phyloP scores from a whole-genome alignment of 1,140 invertebrate species.

The Drosophila trapezifrons region DNA sequence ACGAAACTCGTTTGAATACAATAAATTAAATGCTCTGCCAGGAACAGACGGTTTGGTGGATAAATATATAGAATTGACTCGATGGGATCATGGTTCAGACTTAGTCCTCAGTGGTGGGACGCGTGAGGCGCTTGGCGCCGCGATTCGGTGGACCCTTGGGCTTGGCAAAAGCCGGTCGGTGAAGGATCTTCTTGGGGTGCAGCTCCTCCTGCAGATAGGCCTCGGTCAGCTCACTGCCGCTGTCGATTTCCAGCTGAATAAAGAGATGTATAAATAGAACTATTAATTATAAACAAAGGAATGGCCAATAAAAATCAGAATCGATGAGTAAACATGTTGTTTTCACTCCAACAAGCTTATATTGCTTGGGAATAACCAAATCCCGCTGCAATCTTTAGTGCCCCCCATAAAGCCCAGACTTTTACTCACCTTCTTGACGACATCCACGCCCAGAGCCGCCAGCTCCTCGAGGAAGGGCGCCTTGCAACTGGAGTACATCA shows the following conservation, averaged over 20 bases:
- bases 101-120: constrained; percentile 72
- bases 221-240: constrained; percentile 94
- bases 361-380: neutral
- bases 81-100: constrained; percentile 58
- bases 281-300: neutral
- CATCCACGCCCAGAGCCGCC: constrained; percentile 90
- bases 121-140: constrained; percentile 94
- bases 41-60: constrained; percentile 33
- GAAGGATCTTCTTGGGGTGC: constrained; percentile 96
- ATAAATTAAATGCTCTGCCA: constrained; percentile 73
- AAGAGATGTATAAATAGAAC: neutral
- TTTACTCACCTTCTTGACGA: constrained; percentile 91
- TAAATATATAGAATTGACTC: constrained; percentile 36
- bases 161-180: constrained; percentile 96
- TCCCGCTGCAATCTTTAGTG: constrained; percentile 6
- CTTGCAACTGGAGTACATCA: constrained; percentile 99
- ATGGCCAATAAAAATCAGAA: neutral
- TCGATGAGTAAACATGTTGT: neutral
- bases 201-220: constrained; percentile 96
- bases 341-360: neutral
- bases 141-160: constrained; percentile 96
- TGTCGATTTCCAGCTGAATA: constrained; percentile 95
- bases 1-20: constrained; percentile 34
- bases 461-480: constrained; percentile 92
- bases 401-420: neutral